A percentile compares a stretch with the other conserved stretches of the same genome.
These are phyloP conservation scores for Nymphalis urticae DNA, from an alignment of 2,888 invertebrate genomes.

Conservation along the genomic window DNA sequence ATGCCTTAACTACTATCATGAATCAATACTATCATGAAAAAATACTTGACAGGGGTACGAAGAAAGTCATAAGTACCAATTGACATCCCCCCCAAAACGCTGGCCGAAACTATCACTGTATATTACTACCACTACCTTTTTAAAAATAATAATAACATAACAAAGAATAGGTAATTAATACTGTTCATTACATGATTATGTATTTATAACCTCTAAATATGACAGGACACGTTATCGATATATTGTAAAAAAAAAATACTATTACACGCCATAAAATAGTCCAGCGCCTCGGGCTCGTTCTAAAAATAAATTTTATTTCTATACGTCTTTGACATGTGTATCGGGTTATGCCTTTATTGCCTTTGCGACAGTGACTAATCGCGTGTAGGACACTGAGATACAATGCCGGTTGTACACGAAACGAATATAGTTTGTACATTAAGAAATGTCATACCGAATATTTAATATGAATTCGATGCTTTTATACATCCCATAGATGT, in stretches of 20 bases:
- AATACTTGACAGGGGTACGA: too few species aligned
- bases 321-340: conserved; percentile 22
- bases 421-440: neutral
- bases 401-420: neutral
- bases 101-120: too few species aligned
- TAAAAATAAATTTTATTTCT: conserved; percentile 27
- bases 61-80: too few species aligned
- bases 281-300: conserved; percentile 1
- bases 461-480: neutral
- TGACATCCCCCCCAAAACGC: too few species aligned
- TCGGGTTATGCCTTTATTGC: conserved; percentile 21
- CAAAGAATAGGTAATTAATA: too few species aligned
- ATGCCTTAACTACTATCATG: too few species aligned
- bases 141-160: too few species aligned
- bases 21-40: too few species aligned
- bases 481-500: too few species aligned
- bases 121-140: too few species aligned
- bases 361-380: conserved; percentile 15
- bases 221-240: neutral
- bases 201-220: neutral
- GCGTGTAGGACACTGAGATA: conserved; percentile 1
- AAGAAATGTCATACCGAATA: neutral
- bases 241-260: neutral
- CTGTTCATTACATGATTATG: too few species aligned
- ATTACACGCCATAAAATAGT: conserved; percentile 8